Evolutionary conservation across 2,888 invertebrate species (phyloP), one percentile per base, ranked within the genome.

Genomic region (Dynastes hyllus): DNA sequence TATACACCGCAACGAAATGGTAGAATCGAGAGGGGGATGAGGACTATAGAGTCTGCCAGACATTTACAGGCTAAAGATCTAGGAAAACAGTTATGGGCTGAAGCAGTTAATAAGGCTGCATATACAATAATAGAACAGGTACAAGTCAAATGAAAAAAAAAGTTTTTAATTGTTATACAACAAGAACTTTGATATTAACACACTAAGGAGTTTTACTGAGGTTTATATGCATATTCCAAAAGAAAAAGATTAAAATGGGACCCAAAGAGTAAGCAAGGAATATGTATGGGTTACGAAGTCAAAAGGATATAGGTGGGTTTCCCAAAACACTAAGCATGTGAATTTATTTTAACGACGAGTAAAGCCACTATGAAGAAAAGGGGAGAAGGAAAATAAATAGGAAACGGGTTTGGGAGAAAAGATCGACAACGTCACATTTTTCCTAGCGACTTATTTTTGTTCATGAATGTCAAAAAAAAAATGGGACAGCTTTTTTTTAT

Each of bases 1-100:
- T 86, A 86, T 78, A 86, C 86, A 6, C 86, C 87, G 3, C 84
- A 87, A 81, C 87, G 88, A 81, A 89, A 89, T 82, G 87, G 87
- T 2, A 80, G 81, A 75, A 85, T 86, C 0, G 87, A 88, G 76
- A 81, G 86, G 9, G 85, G 87, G 78, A 88, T 84, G 80, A 81
- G 86, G 73, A 87, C 85, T 61, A 83, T 87, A 4, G 87, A 87
- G 80, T 83, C 85, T 29, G 86, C 85, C 27, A 80, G 76, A 79
- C 81, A 81, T 86, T 9, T 85, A 8, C 81, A 83, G 55, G 84
- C 81, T 58, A 83, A 82, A 8, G 79, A 83, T 16, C 71, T 86
- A 9, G 78, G 70, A 37, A 82, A 82, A 9, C 80, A 76, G 22
- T 82, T 83, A 69, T 86, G 87, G 87, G 87, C 86, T 27, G 87